These are phyloP conservation scores for Nasua narica DNA, from an alignment of 2,797 vertebrate species.

Conservation along the genomic window DNA sequence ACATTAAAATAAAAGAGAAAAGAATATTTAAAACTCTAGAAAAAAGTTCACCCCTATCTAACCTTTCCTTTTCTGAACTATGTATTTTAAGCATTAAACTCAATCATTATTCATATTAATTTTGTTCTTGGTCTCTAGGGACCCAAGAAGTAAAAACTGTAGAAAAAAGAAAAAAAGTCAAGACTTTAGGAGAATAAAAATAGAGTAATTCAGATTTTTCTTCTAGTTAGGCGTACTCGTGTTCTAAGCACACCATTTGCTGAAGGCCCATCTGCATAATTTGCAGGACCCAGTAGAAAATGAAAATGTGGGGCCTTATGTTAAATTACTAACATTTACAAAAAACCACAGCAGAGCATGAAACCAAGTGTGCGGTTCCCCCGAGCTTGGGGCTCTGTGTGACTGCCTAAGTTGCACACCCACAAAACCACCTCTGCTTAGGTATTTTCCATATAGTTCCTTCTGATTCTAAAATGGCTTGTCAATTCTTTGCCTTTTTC, in stretches of 20 bases:
- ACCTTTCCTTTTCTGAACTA: background rate
- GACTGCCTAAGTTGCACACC: background rate
- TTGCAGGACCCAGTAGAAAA: background rate
- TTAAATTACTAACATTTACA: background rate
- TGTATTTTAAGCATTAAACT: background rate
- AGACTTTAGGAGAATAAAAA: background rate
- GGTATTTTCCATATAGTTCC: rapidly evolving
- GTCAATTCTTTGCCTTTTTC: background rate
- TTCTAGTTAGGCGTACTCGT: background rate
- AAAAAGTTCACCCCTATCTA: background rate
- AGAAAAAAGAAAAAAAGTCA: background rate
- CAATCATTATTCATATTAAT: background rate
- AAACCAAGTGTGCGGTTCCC: background rate
- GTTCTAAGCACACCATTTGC: rapidly evolving
- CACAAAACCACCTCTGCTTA: background rate
- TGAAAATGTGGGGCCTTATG: background rate
- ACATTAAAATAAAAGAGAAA: background rate
- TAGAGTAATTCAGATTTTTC: background rate
- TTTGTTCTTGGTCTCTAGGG: background rate
- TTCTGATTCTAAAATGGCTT: background rate
- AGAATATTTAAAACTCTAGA: background rate
- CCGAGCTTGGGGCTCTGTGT: background rate
- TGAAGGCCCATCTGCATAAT: background rate
- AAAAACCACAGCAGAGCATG: background rate
- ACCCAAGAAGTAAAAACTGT: background rate